Base-by-base conservation (phyloP, 2,113 vertebrate species). In the Smithornis capensis region DNA sequence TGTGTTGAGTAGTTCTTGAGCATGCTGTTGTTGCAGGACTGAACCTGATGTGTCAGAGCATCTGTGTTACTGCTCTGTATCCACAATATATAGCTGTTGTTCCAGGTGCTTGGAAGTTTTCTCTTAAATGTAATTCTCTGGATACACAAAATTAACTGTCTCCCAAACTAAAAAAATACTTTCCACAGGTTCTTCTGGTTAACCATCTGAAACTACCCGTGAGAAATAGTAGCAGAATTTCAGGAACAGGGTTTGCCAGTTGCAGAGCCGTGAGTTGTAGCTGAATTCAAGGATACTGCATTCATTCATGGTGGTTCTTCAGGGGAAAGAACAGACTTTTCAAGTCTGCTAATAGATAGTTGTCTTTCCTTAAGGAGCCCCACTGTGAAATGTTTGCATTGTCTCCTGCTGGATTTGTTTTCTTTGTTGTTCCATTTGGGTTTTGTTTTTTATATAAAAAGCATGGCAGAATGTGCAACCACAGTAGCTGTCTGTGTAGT, bases 161-260 rank as follows among this genome's bases (percentile, higher is more conserved):
- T 25, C 24, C 19, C 29, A 71, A 79, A 28, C 31, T 73, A 42
- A 88, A 87, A 91, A 74, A 35, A 10, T 23, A 4, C 31, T 64
- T 8, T 78, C 45, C 15, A 12, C 19, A 33, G 12, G 50, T 63
- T 42, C 19, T 74, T 87, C n/a, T 24, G 12, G 60, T 70, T 70
- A 18, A 15, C 31, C 0, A 0, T 14, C 13, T 37, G 45, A 55
- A 87, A 14, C 19, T 59, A 19, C 12, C 8, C 17, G 7, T 67
- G 56, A 60, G 69, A 63, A 89, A 15, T 10, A 38, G 17, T 33
- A 33, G 27, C 14, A 78, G 47, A 60, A 75, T 83, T 52, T 71
- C 2, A 15, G 65, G 64, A 78, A 18, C 14, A 59, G 35, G 9
- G 52, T 91, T 77, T 89, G 15, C 67, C 52, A 38, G 19, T 27